Base-by-base conservation (phyloP, 2,113 vertebrate genomes). In the Isurus oxyrinchus region DNA sequence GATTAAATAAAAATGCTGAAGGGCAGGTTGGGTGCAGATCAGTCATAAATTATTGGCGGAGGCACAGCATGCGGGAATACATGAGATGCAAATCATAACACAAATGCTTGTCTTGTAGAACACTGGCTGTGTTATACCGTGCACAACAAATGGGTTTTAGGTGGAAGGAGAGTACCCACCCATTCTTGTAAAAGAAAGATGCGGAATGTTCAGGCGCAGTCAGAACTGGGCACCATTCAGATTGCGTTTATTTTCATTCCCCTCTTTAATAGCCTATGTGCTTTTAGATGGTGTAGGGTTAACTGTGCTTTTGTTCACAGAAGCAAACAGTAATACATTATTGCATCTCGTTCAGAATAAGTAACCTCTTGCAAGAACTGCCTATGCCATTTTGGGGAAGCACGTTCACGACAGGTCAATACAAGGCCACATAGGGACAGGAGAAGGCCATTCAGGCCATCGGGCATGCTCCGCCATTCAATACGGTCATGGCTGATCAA, bases 1-100 rank as follows among this genome's bases (percentile, higher is more conserved):
- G 98, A 98, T 99, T 98, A 99, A 99, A 98, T 98, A 98, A 98
- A 98, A 99, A 98, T 98, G 98, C 98, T 98, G 98, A 99, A 98
- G 98, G 98, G 98, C 97, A 98, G 97, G 97, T 97, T 98, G 98
- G 98, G 98, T 98, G 97, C 98, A 98, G 98, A 99, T 99, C 98
- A 98, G 98, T 99, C 98, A 98, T 99, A 98, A 99, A 99, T 99
- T 98, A 99, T 98, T 99, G 98, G 98, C 98, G 98, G 97, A 97
- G 98, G 98, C 98, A 98, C 98, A 97, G 97, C 98, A 97, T 98
- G 98, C 98, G 98, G 98, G 98, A 98, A 98, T 97, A 97, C 97
- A 97, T 97, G 97, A 97, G 97, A 97, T 98, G 98, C 98, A 97
- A 98, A 98, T 98, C 97, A 98, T 98, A 66, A 98, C 97, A 98